Evolutionary conservation across 37 sponge, comb jelly and placozoan species (phyloP), one percentile per base, ranked within the genome.

Genomic region (Ianthella basta): DNA sequence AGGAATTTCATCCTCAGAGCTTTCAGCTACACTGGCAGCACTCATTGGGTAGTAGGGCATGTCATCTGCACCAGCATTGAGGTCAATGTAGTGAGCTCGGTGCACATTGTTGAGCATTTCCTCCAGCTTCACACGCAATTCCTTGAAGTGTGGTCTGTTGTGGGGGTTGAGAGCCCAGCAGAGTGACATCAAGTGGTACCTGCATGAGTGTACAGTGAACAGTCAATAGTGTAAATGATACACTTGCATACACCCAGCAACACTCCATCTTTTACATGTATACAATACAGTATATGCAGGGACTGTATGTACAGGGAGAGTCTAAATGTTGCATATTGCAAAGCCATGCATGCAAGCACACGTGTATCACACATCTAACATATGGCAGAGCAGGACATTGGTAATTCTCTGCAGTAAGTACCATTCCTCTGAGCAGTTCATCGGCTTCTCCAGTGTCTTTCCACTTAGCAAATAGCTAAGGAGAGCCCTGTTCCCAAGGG

Each of bases 401-500:
- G n/a, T n/a, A n/a, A n/a, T n/a, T n/a, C n/a, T n/a, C n/a, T n/a
- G n/a, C 18, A 57, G 59, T 29, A 36, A 83, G 81, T 44, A 92
- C 93, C 89, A 67, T 74, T 84, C 87, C 38, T 72, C 32, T 24
- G 80, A 84, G 81, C 93, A 93, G 72, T 87, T 87, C 36, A 53
- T 56, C 24, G 94, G 94, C 0, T 59, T 27, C 41, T 90, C 91
- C 68, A 93, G 82, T 18, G 88, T 41, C 36, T 85, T 20, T 14
- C 94, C 94, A 4, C 30, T 32, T 14, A 82, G 81, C 33, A 75
- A 50, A 41, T 39, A 39, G 1, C 24, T 53, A 13, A 75, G 53
- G n/a, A 75, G 37, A 40, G 50, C 53, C 32, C 78, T 30, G 37
- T 75, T 75, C 21, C 54, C 54, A 18, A 75, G 78, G 23, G 78